phyloP scores from a whole-genome alignment of 2,888 invertebrate genomes.

The Chymomyza procnemis region DNA sequence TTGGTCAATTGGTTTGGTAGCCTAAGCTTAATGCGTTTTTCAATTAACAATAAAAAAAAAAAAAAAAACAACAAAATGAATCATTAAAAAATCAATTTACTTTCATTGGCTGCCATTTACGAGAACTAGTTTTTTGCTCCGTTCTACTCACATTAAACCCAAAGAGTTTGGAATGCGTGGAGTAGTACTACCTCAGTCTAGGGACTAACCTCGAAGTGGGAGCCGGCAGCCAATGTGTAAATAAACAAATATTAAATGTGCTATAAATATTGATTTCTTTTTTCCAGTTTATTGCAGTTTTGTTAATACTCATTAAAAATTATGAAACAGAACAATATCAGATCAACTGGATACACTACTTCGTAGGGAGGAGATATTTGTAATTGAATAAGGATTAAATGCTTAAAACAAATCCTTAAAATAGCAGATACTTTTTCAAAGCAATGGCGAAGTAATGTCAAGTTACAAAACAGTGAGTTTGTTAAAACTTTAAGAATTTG shows the following conservation, averaged over 20 bases:
- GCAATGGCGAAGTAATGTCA: too few species aligned
- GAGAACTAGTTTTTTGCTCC: not conserved
- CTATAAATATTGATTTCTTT: not conserved
- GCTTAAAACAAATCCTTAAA: too few species aligned
- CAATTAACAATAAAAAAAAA: conserved; percentile 34
- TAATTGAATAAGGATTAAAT: too few species aligned
- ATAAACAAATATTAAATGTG: not conserved
- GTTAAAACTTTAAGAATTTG: too few species aligned
- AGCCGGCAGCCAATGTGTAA: not conserved
- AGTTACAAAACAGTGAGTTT: too few species aligned
- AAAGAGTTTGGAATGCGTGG: not conserved
- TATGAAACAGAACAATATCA: too few species aligned
- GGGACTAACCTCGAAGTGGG: not conserved
- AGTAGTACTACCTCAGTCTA: not conserved
- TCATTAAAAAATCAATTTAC: conserved; percentile 61
- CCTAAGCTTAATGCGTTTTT: conserved; percentile 34
- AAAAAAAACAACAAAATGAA: conserved; percentile 39
- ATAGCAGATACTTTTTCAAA: too few species aligned
- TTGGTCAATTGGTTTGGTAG: not conserved
- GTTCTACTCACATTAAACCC: too few species aligned
- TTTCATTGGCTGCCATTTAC: conserved; percentile 40
- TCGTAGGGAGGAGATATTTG: too few species aligned
- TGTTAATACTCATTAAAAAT: not conserved
- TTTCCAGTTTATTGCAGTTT: not conserved
- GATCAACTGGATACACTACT: too few species aligned